Evolutionary conservation across 1,140 invertebrate genomes (phyloP).

Genomic region (Tetramorium parvispinum): DNA sequence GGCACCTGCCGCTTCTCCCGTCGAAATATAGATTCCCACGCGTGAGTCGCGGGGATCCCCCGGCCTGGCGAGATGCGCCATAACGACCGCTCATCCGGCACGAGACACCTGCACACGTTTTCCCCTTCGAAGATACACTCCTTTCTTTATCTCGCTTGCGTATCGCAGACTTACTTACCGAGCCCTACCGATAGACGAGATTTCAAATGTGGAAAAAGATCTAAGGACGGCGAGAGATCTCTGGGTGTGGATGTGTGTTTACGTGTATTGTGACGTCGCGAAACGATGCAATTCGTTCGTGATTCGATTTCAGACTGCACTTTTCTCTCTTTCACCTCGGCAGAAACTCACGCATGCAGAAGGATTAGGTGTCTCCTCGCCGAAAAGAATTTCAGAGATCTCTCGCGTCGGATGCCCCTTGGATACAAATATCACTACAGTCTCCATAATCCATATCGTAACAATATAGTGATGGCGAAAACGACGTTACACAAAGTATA

Average conservation of each 20-base stretch:
- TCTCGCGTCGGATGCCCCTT: constrained; percentile 47
- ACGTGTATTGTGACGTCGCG: background rate
- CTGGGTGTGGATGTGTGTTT: background rate
- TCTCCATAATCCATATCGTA: constrained; percentile 60
- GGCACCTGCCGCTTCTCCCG: constrained; percentile 1
- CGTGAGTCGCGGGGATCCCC: background rate
- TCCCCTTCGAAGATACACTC: background rate
- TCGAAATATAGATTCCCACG: background rate
- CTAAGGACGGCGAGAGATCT: constrained; percentile 44
- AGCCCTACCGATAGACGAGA: constrained; percentile 36
- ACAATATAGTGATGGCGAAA: constrained; percentile 62
- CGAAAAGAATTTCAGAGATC: constrained; percentile 12
- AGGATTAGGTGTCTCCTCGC: background rate
- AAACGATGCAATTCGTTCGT: background rate
- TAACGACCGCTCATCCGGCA: constrained; percentile 36
- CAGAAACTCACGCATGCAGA: background rate
- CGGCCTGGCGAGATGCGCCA: constrained; percentile 43
- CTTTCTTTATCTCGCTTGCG: background rate
- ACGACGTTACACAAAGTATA: constrained; percentile 69
- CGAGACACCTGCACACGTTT: constrained; percentile 10
- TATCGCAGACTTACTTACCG: constrained; percentile 69
- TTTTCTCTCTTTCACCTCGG: background rate
- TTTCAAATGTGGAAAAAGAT: constrained; percentile 54
- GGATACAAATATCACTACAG: constrained; percentile 59
- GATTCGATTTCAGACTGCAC: background rate